phyloP scores from a whole-genome alignment of 64 coral and sea anemone species.

The Orbicella faveolata region DNA sequence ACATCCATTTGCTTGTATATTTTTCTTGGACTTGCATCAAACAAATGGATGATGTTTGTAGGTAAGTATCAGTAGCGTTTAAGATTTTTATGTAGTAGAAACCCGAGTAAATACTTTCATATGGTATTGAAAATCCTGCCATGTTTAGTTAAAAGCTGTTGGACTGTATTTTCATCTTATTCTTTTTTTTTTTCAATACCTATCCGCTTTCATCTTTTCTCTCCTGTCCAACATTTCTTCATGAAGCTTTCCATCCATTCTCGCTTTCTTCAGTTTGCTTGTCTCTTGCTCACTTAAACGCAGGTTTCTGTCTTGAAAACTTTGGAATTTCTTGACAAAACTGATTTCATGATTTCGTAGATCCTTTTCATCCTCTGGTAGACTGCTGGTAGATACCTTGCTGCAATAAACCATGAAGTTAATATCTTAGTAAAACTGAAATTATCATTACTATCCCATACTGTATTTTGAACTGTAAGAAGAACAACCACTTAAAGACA shows the following conservation, averaged over 20 bases:
- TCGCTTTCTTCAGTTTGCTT: constrained; percentile 78
- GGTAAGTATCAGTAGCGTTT: constrained; percentile 48
- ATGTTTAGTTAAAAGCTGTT: too few species aligned
- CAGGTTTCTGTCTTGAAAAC: constrained; percentile 94
- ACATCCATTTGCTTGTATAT: constrained; percentile 47
- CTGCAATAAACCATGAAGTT: constrained; percentile 40
- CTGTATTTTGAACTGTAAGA: too few species aligned
- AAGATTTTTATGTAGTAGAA: too few species aligned
- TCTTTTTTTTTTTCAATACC: constrained; percentile 52
- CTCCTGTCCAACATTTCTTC: constrained; percentile 93
- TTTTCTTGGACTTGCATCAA: constrained; percentile 72
- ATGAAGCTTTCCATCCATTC: constrained; percentile 77
- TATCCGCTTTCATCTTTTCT: constrained; percentile 99
- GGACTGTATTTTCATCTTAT: too few species aligned
- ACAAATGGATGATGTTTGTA: constrained; percentile 87
- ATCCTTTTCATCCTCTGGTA: constrained; percentile 72
- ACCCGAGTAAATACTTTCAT: too few species aligned
- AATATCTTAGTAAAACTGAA: too few species aligned
- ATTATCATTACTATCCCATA: too few species aligned
- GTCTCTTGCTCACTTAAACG: constrained; percentile 76
- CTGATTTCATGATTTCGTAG: constrained; percentile 88
- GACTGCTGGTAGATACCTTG: constrained; percentile 63
- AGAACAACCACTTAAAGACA: too few species aligned
- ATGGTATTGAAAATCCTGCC: too few species aligned
- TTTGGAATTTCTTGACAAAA: constrained; percentile 99